phyloP scores from a whole-genome alignment of 2,888 invertebrate genomes.

The Drosophila helvetica region DNA sequence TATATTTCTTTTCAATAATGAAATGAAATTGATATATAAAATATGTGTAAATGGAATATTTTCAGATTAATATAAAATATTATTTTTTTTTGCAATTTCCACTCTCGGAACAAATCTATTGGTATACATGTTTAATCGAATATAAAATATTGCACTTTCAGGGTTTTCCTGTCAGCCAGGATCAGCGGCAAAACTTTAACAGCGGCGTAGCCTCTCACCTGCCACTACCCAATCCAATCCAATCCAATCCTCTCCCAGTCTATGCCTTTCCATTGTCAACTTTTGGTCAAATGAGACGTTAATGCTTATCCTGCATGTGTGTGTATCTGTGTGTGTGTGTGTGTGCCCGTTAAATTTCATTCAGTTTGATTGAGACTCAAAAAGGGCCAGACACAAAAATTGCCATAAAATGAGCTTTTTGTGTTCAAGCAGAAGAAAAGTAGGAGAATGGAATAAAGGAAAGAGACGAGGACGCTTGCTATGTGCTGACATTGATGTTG shows the following conservation, averaged over 20 bases:
- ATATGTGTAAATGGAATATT: too few relatives aligned
- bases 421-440: slow-evolving; percentile 27
- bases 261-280: slow-evolving; percentile 11
- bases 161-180: background rate
- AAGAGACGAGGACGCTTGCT: slow-evolving; percentile 37
- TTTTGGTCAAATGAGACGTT: slow-evolving; percentile 52
- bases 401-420: slow-evolving; percentile 75
- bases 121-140: too few relatives aligned
- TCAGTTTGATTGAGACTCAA: slow-evolving; percentile 36
- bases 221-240: too few relatives aligned
- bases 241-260: too few relatives aligned
- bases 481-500: slow-evolving; percentile 63
- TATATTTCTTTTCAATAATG: too few relatives aligned
- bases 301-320: slow-evolving; percentile 38
- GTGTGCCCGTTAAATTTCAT: slow-evolving; percentile 61
- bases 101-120: too few relatives aligned
- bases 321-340: too few relatives aligned
- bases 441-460: slow-evolving; percentile 6
- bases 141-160: background rate
- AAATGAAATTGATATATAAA: too few relatives aligned
- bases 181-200: too few relatives aligned
- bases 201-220: too few relatives aligned
- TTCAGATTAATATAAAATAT: too few relatives aligned
- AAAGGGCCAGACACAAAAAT: slow-evolving; percentile 55
- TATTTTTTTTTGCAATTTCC: too few relatives aligned